A percentile compares a stretch with the other conserved stretches of the same genome.
Conservation (phyloP, 2,797 vertebrate species). For the Intellagama lesueurii region DNA sequence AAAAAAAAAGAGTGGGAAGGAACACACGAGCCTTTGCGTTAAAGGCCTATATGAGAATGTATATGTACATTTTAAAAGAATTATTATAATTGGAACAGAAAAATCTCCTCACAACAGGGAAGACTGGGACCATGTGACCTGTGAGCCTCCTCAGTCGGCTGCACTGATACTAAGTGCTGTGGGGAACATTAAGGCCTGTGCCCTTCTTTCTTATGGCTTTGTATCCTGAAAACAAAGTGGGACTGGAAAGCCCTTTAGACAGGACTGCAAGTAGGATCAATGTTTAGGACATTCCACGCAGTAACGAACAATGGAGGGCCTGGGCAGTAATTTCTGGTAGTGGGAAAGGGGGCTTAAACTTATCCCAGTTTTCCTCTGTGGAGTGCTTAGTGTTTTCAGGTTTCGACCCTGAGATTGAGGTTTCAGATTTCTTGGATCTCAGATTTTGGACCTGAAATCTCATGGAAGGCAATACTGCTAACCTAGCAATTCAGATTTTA, state of each 20-base stretch:
- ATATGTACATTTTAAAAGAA: background rate
- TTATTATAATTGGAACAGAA: background rate
- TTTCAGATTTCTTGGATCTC: too few species aligned
- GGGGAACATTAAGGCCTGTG: background rate
- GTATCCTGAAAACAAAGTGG: background rate
- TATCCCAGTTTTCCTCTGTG: background rate
- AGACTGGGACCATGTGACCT: background rate
- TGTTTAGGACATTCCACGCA: background rate
- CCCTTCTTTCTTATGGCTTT: background rate
- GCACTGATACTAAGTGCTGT: background rate
- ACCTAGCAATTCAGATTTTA: too few species aligned
- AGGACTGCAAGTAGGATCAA: background rate
- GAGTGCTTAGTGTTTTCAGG: background rate
- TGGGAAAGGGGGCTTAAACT: background rate
- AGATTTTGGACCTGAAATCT: too few species aligned
- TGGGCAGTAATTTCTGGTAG: background rate
- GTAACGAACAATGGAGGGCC: too few species aligned
- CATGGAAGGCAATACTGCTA: too few species aligned
- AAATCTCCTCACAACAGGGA: background rate
- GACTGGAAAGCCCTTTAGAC: background rate
- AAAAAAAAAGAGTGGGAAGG: background rate
- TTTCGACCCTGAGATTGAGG: too few species aligned
- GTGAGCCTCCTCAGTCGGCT: background rate
- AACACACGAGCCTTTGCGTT: background rate
- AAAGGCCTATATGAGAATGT: background rate